A percentile compares a stretch with the other conserved stretches of the same genome.
These are phyloP conservation scores for Pangasius sanitwongsei DNA, from an alignment of 2,797 vertebrate genomes.

Conservation along the genomic window DNA sequence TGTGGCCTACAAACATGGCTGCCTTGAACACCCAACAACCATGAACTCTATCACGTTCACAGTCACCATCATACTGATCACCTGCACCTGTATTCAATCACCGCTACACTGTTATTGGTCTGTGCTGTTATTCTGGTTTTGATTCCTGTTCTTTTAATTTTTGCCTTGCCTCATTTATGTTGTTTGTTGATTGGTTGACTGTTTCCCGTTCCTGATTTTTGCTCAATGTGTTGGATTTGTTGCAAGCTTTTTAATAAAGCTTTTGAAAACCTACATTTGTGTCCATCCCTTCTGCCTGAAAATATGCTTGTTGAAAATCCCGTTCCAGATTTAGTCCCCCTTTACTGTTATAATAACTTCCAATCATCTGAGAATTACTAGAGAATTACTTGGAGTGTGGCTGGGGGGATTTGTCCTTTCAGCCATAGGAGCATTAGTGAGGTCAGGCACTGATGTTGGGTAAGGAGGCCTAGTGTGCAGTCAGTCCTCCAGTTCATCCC, in stretches of 20 bases:
- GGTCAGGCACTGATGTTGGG: not conserved
- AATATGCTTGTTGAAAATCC: not conserved
- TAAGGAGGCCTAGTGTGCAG: too few relatives aligned
- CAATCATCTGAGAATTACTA: not conserved
- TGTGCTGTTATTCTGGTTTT: not conserved
- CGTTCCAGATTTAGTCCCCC: not conserved
- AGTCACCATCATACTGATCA: not conserved
- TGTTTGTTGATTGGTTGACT: not conserved
- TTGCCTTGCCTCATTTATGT: not conserved
- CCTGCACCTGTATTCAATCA: not conserved
- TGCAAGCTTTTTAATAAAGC: not conserved
- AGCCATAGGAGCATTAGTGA: not conserved
- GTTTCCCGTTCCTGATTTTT: too few relatives aligned
- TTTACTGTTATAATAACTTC: not conserved
- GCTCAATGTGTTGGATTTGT: not conserved
- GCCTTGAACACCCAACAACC: not conserved
- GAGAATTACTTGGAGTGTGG: not conserved
- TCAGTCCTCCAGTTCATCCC: too few relatives aligned
- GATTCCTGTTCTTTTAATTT: not conserved
- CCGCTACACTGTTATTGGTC: not conserved
- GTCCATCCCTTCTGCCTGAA: not conserved
- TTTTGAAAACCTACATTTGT: not conserved
- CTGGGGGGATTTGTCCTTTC: not conserved
- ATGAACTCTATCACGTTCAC: not conserved
- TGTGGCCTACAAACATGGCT: not conserved